A percentile compares a stretch with the other conserved stretches of the same genome.
These are phyloP conservation scores for Lasiurus borealis DNA, from an alignment of 2,113 vertebrate genomes.

Conservation along the genomic window DNA sequence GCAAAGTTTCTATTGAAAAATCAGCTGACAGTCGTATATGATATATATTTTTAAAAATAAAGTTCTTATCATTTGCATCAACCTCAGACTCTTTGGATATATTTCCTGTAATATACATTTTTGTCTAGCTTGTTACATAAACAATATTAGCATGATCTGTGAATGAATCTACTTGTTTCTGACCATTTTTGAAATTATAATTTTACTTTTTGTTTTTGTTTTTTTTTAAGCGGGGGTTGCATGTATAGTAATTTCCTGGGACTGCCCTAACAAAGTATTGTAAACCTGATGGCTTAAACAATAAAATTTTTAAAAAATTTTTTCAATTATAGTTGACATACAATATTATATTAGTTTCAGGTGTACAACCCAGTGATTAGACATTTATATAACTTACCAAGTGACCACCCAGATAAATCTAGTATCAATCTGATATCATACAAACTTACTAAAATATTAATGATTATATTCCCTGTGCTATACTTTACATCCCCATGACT, in stretches of 20 bases:
- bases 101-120: not conserved
- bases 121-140: not conserved
- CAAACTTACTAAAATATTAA: not conserved
- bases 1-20: no score
- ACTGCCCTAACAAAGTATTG: not conserved
- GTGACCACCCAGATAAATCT: not conserved
- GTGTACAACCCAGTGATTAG: not conserved
- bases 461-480: not conserved
- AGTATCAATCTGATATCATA: not conserved
- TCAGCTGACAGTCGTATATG: not conserved
- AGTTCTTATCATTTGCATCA: not conserved
- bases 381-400: not conserved
- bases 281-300: not conserved
- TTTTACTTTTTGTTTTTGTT: not conserved
- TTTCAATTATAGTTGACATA: not conserved
- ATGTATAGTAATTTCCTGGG: not conserved
- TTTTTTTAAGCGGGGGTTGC: not conserved
- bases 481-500: not conserved
- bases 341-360: not conserved
- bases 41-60: not conserved
- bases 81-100: not conserved
- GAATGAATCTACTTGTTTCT: not conserved
- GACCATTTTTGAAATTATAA: not conserved
- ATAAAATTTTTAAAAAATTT: no score
- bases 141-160: not conserved